Percentiles rank a stretch among this genome's conserved stretches.
Evolutionary conservation across 1,140 invertebrate species (phyloP).

Genomic region (Drosophila ananassae): DNA sequence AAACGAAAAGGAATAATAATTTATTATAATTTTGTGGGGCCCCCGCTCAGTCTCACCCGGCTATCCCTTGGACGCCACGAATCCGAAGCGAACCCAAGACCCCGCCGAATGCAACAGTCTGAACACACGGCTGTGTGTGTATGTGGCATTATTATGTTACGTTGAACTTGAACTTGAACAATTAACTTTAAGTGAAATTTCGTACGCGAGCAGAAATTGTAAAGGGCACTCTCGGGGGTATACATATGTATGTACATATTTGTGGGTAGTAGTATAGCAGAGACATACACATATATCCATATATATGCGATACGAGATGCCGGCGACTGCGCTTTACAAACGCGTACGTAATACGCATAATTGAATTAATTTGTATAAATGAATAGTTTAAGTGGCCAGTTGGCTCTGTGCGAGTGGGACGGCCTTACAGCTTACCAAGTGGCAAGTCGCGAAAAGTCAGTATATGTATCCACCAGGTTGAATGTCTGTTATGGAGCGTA

Average conservation of each 20-base stretch:
- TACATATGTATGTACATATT: background rate
- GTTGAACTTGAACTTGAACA: constrained; percentile 82
- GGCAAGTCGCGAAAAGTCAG: constrained; percentile 37
- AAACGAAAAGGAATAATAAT: constrained; percentile 81
- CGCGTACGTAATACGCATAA: constrained; percentile 83
- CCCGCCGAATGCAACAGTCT: constrained; percentile 40
- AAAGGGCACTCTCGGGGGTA: constrained; percentile 42
- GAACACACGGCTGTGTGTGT: constrained; percentile 18
- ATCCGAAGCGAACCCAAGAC: background rate
- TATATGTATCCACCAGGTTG: background rate
- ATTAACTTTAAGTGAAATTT: constrained; percentile 83
- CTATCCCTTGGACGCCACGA: constrained; percentile 9
- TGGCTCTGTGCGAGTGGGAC: constrained; percentile 54
- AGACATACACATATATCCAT: background rate
- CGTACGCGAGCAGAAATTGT: constrained; percentile 81
- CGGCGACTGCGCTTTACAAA: constrained; percentile 77
- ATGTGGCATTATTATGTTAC: constrained; percentile 79
- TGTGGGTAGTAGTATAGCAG: no score
- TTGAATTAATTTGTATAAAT: constrained; percentile 83
- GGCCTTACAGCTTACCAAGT: constrained; percentile 21
- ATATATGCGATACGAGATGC: constrained; percentile 44
- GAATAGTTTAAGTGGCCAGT: constrained; percentile 80
- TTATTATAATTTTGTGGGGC: constrained; percentile 73
- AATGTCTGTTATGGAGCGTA: constrained; percentile 55
- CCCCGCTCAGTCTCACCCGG: background rate